Evolutionary conservation across 2,888 invertebrate genomes (phyloP), one percentile per base, ranked within the genome.

Genomic region (Drosophila melanocephala): DNA sequence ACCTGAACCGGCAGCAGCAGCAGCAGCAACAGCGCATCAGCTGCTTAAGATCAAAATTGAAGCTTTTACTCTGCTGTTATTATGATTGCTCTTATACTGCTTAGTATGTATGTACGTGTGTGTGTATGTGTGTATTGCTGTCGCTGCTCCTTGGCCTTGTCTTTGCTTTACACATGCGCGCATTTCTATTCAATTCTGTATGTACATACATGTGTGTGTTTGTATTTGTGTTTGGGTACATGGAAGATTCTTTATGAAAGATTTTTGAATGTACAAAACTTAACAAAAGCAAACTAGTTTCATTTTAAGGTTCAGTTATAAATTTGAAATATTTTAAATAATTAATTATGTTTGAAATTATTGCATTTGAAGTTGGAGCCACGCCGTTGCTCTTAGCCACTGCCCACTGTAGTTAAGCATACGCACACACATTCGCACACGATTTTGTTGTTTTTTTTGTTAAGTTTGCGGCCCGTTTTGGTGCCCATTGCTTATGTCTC

Each of bases 21-120:
- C 63, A n/a, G 30, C 19, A 72, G 69, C 74, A 77, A 42, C 63
- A n/a, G 30, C 19, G 35, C 79, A 79, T 84, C 85, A 86, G 83
- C 81, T 81, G 81, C 47, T 60, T 26, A 30, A 69, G 56, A 64
- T 60, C 63, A 33, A 53, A 42, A 42, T 32, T 42, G 35, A 67
- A 72, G 52, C 74, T 61, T 71, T 39, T 22, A 37, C 22, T 33
- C 22, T 71, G 44, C 37, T 67, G 60, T 52, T 67, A 16, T 44
- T 66, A 26, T 59, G 39, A 26, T 65, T 61, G 50, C 58, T 67
- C 28, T 60, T 60, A 37, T 44, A 51, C 53, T 69, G 26, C 58
- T 63, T 52, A 37, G 59, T 59, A 32, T 19, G 22, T 14, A 22
- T 14, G 14, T 16, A 37, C 5, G 14, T 19, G 19, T 9, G 5